Conservation (phyloP, 1,140 invertebrate species). For the Paraescarpia echinospica region DNA sequence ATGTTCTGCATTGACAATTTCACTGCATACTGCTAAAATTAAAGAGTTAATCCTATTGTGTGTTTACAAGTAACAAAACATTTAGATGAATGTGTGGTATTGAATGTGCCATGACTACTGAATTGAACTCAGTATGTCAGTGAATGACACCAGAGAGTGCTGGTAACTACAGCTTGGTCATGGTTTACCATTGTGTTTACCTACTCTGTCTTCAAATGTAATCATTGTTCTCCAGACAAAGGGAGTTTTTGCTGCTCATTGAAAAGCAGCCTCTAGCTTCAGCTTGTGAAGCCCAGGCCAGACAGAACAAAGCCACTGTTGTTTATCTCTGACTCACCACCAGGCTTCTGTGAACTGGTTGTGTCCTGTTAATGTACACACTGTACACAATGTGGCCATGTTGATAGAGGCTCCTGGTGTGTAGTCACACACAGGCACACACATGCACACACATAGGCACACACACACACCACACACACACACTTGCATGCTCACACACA, state of each 20-base stretch:
- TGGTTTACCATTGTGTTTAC: not conserved
- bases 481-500: not conserved
- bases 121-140: too few relatives aligned
- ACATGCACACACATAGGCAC: not conserved
- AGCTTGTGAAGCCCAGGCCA: too few relatives aligned
- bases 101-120: too few relatives aligned
- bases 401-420: not conserved
- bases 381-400: not conserved
- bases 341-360: not conserved
- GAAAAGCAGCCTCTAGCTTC: not conserved
- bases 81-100: too few relatives aligned
- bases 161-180: not conserved
- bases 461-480: too few relatives aligned
- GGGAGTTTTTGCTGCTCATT: not conserved
- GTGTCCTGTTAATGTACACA: not conserved
- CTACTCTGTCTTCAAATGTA: not conserved
- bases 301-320: not conserved
- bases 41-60: too few relatives aligned
- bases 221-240: not conserved
- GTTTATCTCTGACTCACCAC: not conserved
- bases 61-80: too few relatives aligned
- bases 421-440: not conserved
- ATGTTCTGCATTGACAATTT: too few relatives aligned
- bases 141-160: not conserved
- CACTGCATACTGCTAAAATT: too few relatives aligned